These are phyloP conservation scores for Simalia tracyae DNA, from an alignment of 2,797 vertebrate species.

Conservation along the genomic window DNA sequence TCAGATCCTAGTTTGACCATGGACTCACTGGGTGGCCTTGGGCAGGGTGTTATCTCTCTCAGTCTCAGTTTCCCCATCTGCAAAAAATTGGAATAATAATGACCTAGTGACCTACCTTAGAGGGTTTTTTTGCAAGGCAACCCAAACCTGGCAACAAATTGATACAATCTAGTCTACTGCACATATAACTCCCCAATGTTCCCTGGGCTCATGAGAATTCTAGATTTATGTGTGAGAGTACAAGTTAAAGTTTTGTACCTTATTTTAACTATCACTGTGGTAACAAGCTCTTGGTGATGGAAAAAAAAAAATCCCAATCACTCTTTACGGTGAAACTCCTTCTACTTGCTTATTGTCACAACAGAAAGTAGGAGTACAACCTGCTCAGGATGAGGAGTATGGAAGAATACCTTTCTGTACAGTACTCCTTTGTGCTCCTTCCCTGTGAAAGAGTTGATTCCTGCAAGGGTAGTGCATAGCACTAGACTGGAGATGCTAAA, in stretches of 20 bases:
- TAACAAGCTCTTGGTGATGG: neutral
- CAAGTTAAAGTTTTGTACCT: neutral
- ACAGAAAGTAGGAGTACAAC: neutral
- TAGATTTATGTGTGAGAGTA: neutral
- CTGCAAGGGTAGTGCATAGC: neutral
- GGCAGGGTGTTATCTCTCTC: slow-evolving; percentile 40
- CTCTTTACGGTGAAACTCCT: neutral
- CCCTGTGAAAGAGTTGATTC: neutral
- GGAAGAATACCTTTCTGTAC: neutral
- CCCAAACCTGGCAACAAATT: neutral
- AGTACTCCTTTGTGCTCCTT: neutral
- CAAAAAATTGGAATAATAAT: slow-evolving; percentile 42
- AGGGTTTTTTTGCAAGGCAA: neutral
- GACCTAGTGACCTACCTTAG: slow-evolving; percentile 29
- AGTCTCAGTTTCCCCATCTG: slow-evolving; percentile 44
- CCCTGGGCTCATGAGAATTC: neutral
- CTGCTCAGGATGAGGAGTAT: neutral
- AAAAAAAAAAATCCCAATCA: neutral
- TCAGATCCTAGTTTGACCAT: slow-evolving; percentile 28
- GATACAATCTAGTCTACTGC: neutral
- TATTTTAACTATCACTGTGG: neutral
- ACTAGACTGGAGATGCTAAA: neutral
- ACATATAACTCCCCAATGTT: neutral
- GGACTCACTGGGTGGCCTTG: slow-evolving; percentile 42
- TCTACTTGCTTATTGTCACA: neutral